Evolutionary conservation across 2,797 vertebrate genomes (phyloP).

Genomic region (Synanceia verrucosa): DNA sequence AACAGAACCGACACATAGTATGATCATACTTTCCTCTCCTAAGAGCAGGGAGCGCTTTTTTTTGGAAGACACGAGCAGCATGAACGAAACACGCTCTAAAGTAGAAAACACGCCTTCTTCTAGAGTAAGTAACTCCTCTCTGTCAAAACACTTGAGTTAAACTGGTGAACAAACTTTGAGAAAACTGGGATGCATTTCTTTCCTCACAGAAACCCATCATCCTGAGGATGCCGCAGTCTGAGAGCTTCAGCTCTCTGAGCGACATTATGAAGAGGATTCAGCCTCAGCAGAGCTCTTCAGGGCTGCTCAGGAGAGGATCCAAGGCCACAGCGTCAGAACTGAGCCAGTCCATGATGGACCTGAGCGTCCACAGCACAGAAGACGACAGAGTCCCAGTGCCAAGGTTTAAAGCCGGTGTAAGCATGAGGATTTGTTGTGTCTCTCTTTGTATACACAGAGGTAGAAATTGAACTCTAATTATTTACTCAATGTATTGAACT

Average conservation of each 20-base stretch:
- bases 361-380: constrained; percentile 36
- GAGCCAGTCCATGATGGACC: constrained; percentile 75
- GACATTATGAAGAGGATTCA: constrained; percentile 73
- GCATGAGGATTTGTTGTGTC: constrained; percentile 16
- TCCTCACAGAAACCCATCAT: constrained; percentile 73
- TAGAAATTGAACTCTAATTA: background rate
- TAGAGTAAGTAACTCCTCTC: constrained; percentile 51
- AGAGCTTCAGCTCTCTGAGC: constrained; percentile 63
- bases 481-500: background rate
- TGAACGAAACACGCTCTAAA: background rate
- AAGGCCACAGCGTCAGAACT: constrained; percentile 40
- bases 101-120: constrained; percentile 41
- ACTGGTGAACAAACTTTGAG: background rate
- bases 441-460: background rate
- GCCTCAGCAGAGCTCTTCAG: constrained; percentile 20
- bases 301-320: constrained; percentile 1
- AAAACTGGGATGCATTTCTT: constrained; percentile 27
- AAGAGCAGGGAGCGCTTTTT: background rate
- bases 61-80: constrained; percentile 13
- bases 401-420: constrained; percentile 63
- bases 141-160: background rate
- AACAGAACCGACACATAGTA: constrained; percentile 14
- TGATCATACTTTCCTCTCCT: background rate
- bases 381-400: constrained; percentile 33
- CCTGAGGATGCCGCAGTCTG: constrained; percentile 61